phyloP scores from a whole-genome alignment of 2,888 invertebrate genomes.

The Siphlonurus alternatus region DNA sequence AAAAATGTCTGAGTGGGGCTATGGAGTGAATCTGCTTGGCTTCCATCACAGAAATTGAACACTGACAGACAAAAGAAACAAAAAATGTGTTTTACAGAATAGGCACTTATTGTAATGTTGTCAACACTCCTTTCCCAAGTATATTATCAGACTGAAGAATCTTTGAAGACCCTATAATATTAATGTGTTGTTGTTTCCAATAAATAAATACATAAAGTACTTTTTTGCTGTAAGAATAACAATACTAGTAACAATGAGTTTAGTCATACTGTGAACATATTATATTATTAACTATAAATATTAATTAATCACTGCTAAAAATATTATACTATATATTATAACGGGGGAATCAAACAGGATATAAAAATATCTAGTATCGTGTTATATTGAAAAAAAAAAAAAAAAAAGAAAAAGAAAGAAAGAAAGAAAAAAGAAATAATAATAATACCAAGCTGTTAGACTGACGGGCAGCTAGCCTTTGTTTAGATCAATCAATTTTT shows the following conservation, averaged over 20 bases:
- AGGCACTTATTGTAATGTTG: not conserved
- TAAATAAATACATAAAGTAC: not conserved
- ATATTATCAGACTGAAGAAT: not conserved
- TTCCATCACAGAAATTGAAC: not conserved
- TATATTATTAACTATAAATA: not conserved
- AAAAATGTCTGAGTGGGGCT: not conserved
- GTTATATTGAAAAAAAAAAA: too few species aligned
- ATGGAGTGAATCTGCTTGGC: not conserved
- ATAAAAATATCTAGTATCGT: not conserved
- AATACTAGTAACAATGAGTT: not conserved
- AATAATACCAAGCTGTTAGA: not conserved
- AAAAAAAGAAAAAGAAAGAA: too few species aligned
- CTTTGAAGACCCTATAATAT: not conserved
- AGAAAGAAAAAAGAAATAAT: too few species aligned
- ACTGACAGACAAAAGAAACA: not conserved
- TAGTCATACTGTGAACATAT: not conserved
- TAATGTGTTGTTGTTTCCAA: not conserved
- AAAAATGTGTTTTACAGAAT: too few species aligned
- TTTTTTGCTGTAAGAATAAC: not conserved
- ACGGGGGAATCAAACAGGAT: not conserved
- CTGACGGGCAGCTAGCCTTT: not conserved
- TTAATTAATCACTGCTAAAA: not conserved
- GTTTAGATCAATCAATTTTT: not conserved
- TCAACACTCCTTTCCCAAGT: not conserved
- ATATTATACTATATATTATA: not conserved